These are phyloP conservation scores for Rhamnusium bicolor DNA, from an alignment of 2,888 invertebrate genomes.

Conservation along the genomic window DNA sequence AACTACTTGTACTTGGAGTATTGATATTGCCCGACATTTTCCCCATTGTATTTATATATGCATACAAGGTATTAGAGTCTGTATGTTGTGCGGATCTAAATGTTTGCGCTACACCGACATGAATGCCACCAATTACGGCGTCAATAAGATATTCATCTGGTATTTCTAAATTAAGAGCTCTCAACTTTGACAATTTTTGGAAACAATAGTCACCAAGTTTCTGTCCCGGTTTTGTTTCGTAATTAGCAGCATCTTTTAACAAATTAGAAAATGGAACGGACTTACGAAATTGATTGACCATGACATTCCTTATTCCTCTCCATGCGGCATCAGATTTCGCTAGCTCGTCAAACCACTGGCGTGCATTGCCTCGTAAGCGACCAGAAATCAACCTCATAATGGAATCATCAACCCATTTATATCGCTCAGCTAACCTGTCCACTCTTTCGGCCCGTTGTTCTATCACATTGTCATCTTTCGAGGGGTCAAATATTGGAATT, in stretches of 20 bases:
- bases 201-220: constrained; percentile 46
- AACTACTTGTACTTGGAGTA: neutral
- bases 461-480: constrained; percentile 10
- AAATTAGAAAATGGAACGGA: constrained; percentile 44
- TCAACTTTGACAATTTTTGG: constrained; percentile 45
- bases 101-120: constrained; percentile 43
- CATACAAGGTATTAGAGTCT: neutral
- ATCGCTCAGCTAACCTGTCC: constrained; percentile 32
- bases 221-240: constrained; percentile 41
- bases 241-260: constrained; percentile 47
- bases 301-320: constrained; percentile 34
- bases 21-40: neutral
- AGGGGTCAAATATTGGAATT: constrained; percentile 6
- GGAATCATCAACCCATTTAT: constrained; percentile 41
- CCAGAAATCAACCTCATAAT: constrained; percentile 34
- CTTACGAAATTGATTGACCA: constrained; percentile 43
- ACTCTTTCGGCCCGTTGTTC: constrained; percentile 38
- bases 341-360: constrained; percentile 43
- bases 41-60: neutral
- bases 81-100: constrained; percentile 25
- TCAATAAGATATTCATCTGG: constrained; percentile 47
- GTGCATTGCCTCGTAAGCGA: constrained; percentile 38
- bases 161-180: constrained; percentile 38
- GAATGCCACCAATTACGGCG: constrained; percentile 49
- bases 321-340: constrained; percentile 18